phyloP scores from a whole-genome alignment of 2,888 invertebrate genomes.

The Tetramorium bicarinatum region DNA sequence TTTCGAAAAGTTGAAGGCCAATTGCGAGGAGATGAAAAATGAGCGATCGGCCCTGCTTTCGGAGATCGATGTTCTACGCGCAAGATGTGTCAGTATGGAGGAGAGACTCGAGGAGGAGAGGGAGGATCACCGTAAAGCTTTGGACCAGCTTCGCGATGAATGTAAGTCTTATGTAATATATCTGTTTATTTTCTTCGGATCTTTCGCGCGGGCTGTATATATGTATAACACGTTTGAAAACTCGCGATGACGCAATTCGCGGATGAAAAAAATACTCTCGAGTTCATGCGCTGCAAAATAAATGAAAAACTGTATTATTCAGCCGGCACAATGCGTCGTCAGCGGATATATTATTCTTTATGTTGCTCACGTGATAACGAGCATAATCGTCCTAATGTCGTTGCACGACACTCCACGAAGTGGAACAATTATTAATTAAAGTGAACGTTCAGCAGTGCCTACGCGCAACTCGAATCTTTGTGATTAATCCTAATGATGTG shows the following conservation, averaged over 20 bases:
- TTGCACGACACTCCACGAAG: constrained; percentile 66
- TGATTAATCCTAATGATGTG: constrained; percentile 12
- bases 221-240: neutral
- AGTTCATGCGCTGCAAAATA: neutral
- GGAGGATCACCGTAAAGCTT: constrained; percentile 81
- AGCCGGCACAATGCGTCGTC: neutral
- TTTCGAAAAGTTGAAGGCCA: constrained; percentile 86
- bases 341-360: constrained; percentile 12
- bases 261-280: neutral
- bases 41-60: constrained; percentile 86
- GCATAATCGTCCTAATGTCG: constrained; percentile 76
- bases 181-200: constrained; percentile 57
- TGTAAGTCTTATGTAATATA: constrained; percentile 78
- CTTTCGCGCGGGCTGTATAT: neutral
- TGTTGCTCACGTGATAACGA: constrained; percentile 71
- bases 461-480: constrained; percentile 56
- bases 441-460: constrained; percentile 62
- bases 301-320: neutral
- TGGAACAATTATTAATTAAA: constrained; percentile 80
- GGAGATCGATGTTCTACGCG: constrained; percentile 86
- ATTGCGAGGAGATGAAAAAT: constrained; percentile 86
- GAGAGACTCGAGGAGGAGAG: constrained; percentile 85
- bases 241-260: constrained; percentile 42
- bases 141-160: constrained; percentile 80
- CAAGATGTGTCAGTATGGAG: constrained; percentile 84